Base-by-base conservation (phyloP, 2,888 invertebrate genomes). In the Branchipolynoe longqiensis region DNA sequence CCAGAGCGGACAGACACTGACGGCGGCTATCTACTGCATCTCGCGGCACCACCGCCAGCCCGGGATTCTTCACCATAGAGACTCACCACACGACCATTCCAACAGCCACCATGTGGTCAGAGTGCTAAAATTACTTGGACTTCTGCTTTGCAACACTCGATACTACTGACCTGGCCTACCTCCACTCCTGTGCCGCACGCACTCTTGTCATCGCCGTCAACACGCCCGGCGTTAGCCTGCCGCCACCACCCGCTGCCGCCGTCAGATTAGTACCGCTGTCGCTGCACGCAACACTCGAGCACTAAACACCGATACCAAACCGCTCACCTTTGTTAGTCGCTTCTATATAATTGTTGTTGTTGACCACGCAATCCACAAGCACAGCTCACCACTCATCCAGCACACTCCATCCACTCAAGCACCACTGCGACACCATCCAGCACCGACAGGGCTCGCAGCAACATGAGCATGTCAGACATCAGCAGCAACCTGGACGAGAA, bases 401-500 rank as follows among this genome's bases (percentile, higher is more conserved):
- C 74, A 74, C 54, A 31, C 41, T 62, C 28, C 36, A 54, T 48
- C 2, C 64, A 56, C n/a, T 56, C 56, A n/a, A 56, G n/a, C 2
- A 12, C 56, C 18, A 14, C 48, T 48, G 8, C 48, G 18, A 18
- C 48, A 14, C 8, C 56, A 62, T 25, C 62, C 4, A 2, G n/a
- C 28, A 62, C 62, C 22, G 62, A 8, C 58, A 58, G 18, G 25
- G 59, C 59, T 59, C 25, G 33, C 64, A 25, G 8, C 33, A 78
- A 36, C 73, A 78, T 78, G 78, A 78, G 78, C 48, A 28, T 78
- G 78, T 78, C 78, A n/a, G 78, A 78, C 78, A 78, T 78, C 28
- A 78, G 78, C 78, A 78, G 78, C 78, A 78, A 78, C 78, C 41
- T 78, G 48, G 78, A 78, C 25, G 78, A 78, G 48, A 78, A 78